These are phyloP conservation scores for Epinephelus fuscoguttatus DNA, from an alignment of 2,113 vertebrate genomes.

Conservation along the genomic window DNA sequence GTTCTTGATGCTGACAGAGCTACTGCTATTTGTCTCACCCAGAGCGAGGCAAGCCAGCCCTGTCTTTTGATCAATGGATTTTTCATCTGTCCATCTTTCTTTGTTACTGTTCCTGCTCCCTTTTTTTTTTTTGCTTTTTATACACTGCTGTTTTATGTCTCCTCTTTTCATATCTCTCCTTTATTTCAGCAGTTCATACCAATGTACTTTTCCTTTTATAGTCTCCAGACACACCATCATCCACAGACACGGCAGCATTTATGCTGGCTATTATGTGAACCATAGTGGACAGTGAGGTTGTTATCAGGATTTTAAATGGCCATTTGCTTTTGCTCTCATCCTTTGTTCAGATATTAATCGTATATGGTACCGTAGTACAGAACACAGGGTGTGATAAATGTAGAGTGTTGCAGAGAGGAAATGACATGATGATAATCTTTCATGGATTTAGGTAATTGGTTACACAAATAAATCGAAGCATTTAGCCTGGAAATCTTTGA, in stretches of 20 bases:
- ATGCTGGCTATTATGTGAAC: neutral
- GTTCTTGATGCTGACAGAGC: slow-evolving; percentile 50
- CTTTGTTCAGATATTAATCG: neutral
- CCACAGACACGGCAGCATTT: neutral
- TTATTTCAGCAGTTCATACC: neutral
- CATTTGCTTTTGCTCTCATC: neutral
- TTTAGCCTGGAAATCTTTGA: too few relatives aligned
- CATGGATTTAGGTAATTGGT: neutral
- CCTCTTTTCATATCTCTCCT: neutral
- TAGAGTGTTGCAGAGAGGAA: neutral
- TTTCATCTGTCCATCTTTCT: slow-evolving; percentile 32
- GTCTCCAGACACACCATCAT: slow-evolving; percentile 1
- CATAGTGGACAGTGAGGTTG: slow-evolving; percentile 7
- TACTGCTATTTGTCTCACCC: slow-evolving; percentile 62
- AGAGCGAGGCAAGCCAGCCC: slow-evolving; percentile 22
- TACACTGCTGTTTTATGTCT: slow-evolving; percentile 6
- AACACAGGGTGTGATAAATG: neutral
- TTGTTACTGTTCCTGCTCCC: slow-evolving; percentile 4
- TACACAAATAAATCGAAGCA: neutral
- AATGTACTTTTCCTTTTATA: slow-evolving; percentile 12
- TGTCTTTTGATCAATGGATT: slow-evolving; percentile 54
- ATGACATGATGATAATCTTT: neutral
- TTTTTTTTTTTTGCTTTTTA: neutral
- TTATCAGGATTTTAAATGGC: neutral
- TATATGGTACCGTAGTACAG: neutral